Evolutionary conservation across 2,888 invertebrate species (phyloP), one percentile per base, ranked within the genome.

Genomic region (Drosophila planitibia): DNA sequence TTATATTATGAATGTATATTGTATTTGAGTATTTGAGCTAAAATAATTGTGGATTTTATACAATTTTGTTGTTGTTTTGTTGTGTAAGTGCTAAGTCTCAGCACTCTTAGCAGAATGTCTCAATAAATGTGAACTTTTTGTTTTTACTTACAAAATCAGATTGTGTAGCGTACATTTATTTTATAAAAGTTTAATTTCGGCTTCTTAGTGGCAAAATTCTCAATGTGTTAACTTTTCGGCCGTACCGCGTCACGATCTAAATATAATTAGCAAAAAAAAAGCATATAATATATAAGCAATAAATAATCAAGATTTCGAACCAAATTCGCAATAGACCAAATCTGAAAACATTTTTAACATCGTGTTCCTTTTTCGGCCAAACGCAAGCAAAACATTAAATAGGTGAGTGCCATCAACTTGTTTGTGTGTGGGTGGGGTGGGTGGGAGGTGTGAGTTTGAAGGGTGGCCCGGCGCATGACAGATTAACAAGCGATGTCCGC

Each of bases 161-260:
- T 85, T 85, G 85, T 87, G 87, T 86, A 75, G 66, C 87, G 85
- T 85, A 85, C 80, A 85, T 74, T 83, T 82, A 81, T 83, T 87
- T 85, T 79, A 85, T 83, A 79, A 85, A 87, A 85, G 83, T 85
- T 83, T 30, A 81, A 76, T 83, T 87, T 86, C 83, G 87, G 87
- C 87, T 74, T 76, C 44, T 87, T 68, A 79, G 82, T 86, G 87
- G 85, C 85, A 82, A 86, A 86, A 86, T 86, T 88, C 74, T 87
- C 69, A 87, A 67, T 88, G 87, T 89, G 75, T 83, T 76, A 70
- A 82, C 71, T 76, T 89, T 85, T 87, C 79, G 85, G 85, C 83
- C 70, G 85, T 86, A 82, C 60, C 69, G 75, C 83, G 85, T 86
- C 83, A 82, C 74, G 59, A 82, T 76, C 71, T 66, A 83, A 83